Percentiles rank a stretch among this genome's conserved stretches.
Conservation (phyloP, 2,797 vertebrate genomes). For the Tarsius wallacei region DNA sequence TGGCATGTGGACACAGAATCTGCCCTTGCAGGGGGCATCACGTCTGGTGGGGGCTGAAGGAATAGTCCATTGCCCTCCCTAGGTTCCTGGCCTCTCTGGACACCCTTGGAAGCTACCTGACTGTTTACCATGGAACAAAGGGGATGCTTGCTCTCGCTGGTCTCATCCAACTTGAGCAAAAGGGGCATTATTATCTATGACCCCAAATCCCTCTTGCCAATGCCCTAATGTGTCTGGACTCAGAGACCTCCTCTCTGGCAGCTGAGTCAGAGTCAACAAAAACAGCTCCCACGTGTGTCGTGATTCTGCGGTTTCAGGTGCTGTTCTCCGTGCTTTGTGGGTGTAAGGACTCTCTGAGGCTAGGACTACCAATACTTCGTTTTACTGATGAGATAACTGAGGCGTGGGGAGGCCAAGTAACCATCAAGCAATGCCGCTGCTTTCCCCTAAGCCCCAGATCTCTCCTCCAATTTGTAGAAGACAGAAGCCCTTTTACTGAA, state of each 20-base stretch:
- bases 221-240: neutral
- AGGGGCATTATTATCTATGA: neutral
- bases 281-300: accelerated
- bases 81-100: neutral
- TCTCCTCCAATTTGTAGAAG: neutral
- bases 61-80: accelerated
- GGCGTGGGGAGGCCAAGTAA: neutral
- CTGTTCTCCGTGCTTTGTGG: neutral
- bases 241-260: neutral
- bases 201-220: neutral
- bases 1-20: accelerated
- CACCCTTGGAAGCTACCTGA: no score
- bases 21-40: neutral
- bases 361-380: neutral
- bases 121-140: accelerated
- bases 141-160: neutral
- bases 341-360: neutral
- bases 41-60: neutral
- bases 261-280: neutral
- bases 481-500: neutral
- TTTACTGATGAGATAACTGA: neutral
- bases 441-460: neutral
- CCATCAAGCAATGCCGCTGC: neutral
- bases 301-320: no score
- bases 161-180: neutral